phyloP scores from a whole-genome alignment of 1,140 invertebrate species.

The Plectus sambesii region DNA sequence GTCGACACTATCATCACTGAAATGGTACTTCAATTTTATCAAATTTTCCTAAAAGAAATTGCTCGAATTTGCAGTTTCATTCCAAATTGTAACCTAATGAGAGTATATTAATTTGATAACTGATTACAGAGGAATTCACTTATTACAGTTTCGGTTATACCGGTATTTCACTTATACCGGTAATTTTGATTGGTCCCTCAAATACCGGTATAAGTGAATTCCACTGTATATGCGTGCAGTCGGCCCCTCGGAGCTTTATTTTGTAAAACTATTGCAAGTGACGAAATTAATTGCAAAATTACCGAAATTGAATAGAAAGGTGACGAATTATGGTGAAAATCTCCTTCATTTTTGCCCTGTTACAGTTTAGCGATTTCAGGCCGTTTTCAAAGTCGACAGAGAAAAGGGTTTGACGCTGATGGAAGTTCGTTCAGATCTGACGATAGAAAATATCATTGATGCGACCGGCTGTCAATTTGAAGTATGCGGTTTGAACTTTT shows the following conservation, averaged over 20 bases:
- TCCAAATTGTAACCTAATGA: no score
- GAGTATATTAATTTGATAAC: no score
- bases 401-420: slow-evolving; percentile 63
- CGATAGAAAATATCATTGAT: slow-evolving; percentile 67
- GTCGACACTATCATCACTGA: slow-evolving; percentile 96
- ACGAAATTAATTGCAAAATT: slow-evolving; percentile 45
- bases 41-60: slow-evolving; percentile 3
- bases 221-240: no score
- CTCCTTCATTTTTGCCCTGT: neutral
- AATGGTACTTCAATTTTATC: slow-evolving; percentile 55
- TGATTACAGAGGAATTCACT: no score
- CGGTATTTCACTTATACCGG: no score
- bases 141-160: no score
- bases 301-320: neutral
- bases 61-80: neutral
- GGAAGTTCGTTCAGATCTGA: slow-evolving; percentile 67
- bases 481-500: slow-evolving; percentile 51
- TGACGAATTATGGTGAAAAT: no score
- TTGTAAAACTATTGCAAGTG: no score
- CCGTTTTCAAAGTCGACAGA: slow-evolving; percentile 75
- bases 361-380: slow-evolving; percentile 53
- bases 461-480: slow-evolving; percentile 73
- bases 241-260: no score
- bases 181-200: no score
- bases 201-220: no score